Percentiles rank a stretch among this genome's conserved stretches.
These are phyloP conservation scores for Ceyx margarethae DNA, from an alignment of 2,113 vertebrate species.

Conservation along the genomic window DNA sequence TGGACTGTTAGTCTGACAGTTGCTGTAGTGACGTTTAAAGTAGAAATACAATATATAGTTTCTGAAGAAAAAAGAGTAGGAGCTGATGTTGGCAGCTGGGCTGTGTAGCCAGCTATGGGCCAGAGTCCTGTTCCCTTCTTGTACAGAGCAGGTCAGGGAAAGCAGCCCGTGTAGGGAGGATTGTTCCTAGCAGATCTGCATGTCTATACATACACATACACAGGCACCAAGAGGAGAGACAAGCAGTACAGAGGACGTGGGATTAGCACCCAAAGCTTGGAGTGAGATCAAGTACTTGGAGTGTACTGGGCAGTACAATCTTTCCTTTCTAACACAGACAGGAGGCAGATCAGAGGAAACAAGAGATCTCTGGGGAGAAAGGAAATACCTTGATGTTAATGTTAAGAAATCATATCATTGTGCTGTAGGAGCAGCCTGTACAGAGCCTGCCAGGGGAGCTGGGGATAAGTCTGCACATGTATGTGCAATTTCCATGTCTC, in stretches of 20 bases:
- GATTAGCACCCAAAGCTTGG: constrained; percentile 25
- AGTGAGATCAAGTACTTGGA: not conserved
- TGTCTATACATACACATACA: not conserved
- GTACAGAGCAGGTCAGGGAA: not conserved
- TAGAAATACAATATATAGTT: not conserved
- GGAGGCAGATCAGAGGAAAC: constrained; percentile 25
- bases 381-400: not conserved
- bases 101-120: not conserved
- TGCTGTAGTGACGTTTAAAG: not conserved
- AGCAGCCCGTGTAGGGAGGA: not conserved
- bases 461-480: not conserved
- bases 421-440: not conserved
- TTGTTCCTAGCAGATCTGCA: not conserved
- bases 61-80: not conserved
- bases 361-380: not conserved
- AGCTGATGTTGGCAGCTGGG: not conserved
- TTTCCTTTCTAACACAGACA: not conserved
- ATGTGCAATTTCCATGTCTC: not conserved
- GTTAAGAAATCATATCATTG: not conserved
- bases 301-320: not conserved
- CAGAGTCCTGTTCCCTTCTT: not conserved
- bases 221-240: not conserved
- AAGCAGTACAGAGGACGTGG: not conserved
- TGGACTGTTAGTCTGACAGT: not conserved
- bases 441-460: not conserved